A percentile compares a stretch with the other conserved stretches of the same genome.
Conservation (phyloP, 1,140 invertebrate species). For the Scaptomyza hsui region DNA sequence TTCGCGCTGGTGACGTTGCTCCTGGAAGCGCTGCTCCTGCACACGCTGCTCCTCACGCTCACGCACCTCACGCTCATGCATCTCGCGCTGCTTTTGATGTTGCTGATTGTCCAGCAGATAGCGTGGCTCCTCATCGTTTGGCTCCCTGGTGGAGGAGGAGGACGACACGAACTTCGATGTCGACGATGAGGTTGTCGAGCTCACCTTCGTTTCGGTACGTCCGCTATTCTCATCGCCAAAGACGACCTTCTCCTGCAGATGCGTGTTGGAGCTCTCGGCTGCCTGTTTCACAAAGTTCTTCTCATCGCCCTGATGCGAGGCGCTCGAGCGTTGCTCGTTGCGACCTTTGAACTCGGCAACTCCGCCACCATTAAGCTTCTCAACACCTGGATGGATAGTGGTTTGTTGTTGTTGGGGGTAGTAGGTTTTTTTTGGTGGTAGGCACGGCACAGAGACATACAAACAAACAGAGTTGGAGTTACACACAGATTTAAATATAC, state of each 20-base stretch:
- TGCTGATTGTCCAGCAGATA: constrained; percentile 59
- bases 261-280: constrained; percentile 85
- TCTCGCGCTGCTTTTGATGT: constrained; percentile 29
- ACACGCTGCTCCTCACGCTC: constrained; percentile 37
- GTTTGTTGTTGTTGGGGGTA: constrained; percentile 32
- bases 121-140: constrained; percentile 41
- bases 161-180: constrained; percentile 70
- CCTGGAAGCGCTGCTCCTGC: constrained; percentile 37
- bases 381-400: constrained; percentile 81
- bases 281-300: constrained; percentile 86
- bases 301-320: constrained; percentile 87
- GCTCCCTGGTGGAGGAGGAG: constrained; percentile 65
- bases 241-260: constrained; percentile 86
- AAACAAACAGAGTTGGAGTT: constrained; percentile 52
- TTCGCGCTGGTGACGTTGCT: constrained; percentile 40
- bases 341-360: constrained; percentile 86
- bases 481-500: constrained; percentile 39
- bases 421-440: constrained; percentile 28
- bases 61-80: constrained; percentile 35
- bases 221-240: constrained; percentile 85
- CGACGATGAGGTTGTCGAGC: constrained; percentile 73
- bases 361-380: constrained; percentile 87
- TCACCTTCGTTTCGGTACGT: constrained; percentile 77
- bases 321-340: constrained; percentile 85
- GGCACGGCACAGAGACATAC: constrained; percentile 56